Percentiles rank a stretch among this genome's conserved stretches.
phyloP scores from a whole-genome alignment of 2,888 invertebrate species.

The Epistrophella euchroma region DNA sequence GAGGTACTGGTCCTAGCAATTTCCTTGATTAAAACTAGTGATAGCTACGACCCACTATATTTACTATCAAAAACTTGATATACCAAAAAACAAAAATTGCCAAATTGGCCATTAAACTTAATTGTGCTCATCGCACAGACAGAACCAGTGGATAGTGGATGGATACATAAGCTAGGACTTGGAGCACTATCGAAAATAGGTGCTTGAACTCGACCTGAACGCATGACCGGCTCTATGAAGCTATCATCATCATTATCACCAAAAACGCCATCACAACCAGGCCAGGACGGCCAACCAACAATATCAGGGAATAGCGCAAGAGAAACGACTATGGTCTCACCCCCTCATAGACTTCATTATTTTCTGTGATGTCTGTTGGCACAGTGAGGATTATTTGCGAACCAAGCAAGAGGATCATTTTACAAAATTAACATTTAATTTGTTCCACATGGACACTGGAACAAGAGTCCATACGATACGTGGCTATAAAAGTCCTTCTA shows the following conservation, averaged over 20 bases:
- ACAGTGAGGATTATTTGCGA: constrained; percentile 57
- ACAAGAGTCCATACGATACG: constrained; percentile 33
- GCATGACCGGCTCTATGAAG: constrained; percentile 44
- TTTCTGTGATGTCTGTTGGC: constrained; percentile 31
- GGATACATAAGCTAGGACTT: constrained; percentile 28
- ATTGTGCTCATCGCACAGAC: constrained; percentile 62
- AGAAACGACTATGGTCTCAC: background rate
- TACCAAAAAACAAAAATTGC: constrained; percentile 47
- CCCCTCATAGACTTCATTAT: constrained; percentile 23
- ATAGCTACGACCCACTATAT: background rate
- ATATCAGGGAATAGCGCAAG: background rate
- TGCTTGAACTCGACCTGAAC: constrained; percentile 63
- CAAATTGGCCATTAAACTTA: constrained; percentile 72
- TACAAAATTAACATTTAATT: constrained; percentile 77
- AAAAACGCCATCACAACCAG: constrained; percentile 11
- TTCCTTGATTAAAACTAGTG: constrained; percentile 53
- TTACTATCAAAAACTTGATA: constrained; percentile 35
- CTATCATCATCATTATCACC: constrained; percentile 43
- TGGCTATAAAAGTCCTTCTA: constrained; percentile 44
- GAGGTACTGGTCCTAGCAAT: constrained; percentile 38
- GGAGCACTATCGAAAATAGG: constrained; percentile 42
- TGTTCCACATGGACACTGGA: constrained; percentile 39
- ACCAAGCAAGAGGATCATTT: constrained; percentile 69
- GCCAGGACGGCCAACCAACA: background rate
- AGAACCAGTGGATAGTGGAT: constrained; percentile 19